These are phyloP conservation scores for Dinomys branickii DNA, from an alignment of 2,113 vertebrate genomes.

Conservation along the genomic window DNA sequence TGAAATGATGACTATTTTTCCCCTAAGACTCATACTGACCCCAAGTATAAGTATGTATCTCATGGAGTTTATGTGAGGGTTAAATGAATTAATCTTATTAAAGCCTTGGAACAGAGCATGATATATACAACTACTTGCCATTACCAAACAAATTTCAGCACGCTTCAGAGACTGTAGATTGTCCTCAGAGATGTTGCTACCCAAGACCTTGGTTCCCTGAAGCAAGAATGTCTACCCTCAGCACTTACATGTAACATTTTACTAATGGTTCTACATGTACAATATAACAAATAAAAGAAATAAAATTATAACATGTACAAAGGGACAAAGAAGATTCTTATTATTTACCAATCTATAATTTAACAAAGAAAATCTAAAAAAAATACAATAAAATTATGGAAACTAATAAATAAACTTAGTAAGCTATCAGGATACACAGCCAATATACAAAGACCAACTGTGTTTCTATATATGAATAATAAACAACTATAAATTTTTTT, in stretches of 20 bases:
- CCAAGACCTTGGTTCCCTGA: background rate
- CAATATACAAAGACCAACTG: background rate
- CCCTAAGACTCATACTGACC: background rate
- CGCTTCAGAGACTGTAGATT: background rate
- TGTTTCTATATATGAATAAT: background rate
- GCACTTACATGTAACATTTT: background rate
- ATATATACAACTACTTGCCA: background rate
- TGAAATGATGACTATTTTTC: background rate
- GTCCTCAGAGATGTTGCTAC: background rate
- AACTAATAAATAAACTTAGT: background rate
- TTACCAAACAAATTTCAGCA: background rate
- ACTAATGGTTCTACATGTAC: background rate
- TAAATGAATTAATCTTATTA: background rate
- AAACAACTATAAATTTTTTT: background rate
- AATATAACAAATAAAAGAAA: background rate
- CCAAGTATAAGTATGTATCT: background rate
- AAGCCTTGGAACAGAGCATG: background rate
- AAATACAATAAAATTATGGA: background rate
- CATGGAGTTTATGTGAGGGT: background rate
- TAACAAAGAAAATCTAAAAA: background rate
- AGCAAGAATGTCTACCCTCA: background rate
- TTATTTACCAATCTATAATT: background rate
- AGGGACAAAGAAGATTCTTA: background rate
- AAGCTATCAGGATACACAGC: background rate
- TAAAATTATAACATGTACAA: background rate